phyloP scores from a whole-genome alignment of 1,140 invertebrate species.

The Ips typographus region DNA sequence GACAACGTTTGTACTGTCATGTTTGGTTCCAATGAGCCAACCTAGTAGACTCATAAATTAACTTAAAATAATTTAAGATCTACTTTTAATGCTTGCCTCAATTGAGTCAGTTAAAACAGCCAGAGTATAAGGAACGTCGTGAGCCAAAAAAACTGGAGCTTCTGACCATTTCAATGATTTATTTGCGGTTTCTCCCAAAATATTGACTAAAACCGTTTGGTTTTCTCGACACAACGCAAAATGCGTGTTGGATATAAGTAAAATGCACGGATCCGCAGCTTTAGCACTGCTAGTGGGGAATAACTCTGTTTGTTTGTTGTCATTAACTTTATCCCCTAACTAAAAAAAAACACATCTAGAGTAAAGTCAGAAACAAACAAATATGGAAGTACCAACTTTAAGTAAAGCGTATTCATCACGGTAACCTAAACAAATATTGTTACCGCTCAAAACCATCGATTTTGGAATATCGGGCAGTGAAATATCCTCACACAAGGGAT shows the following conservation, averaged over 20 bases:
- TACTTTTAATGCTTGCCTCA: conserved; percentile 55
- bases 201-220: conserved; percentile 80
- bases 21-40: conserved; percentile 65
- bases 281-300: conserved; percentile 80
- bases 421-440: conserved; percentile 81
- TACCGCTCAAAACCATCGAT: conserved; percentile 82
- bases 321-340: not conserved
- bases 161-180: conserved; percentile 83
- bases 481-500: conserved; percentile 73
- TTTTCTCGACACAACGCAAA: conserved; percentile 81
- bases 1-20: conserved; percentile 76
- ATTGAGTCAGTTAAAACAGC: conserved; percentile 79
- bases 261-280: conserved; percentile 80
- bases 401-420: conserved; percentile 80
- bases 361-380: not conserved
- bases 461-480: conserved; percentile 81
- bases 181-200: conserved; percentile 68
- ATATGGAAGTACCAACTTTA: conserved; percentile 60
- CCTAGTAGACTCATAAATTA: conserved; percentile 38
- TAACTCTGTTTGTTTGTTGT: conserved; percentile 69
- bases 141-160: conserved; percentile 73
- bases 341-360: conserved; percentile 19
- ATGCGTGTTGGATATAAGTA: conserved; percentile 69
- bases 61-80: not conserved
- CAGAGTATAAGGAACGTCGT: conserved; percentile 89